A percentile compares a stretch with the other conserved stretches of the same genome.
Conservation (phyloP, 2,113 vertebrate species). For the Ageneiosus marmoratus region DNA sequence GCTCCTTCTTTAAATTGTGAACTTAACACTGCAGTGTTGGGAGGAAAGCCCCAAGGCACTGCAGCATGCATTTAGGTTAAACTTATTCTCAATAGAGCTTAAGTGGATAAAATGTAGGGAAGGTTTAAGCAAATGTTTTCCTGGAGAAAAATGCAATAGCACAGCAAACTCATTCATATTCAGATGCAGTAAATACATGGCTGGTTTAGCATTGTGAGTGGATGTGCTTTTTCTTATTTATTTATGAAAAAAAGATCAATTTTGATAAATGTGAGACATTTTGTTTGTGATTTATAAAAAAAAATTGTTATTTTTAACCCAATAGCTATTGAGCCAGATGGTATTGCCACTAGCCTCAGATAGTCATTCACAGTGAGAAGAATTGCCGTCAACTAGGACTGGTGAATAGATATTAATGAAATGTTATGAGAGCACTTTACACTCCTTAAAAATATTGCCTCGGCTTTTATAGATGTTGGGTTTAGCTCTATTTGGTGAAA, state of each 20-base stretch:
- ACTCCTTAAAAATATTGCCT: slow-evolving; percentile 71
- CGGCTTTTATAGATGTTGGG: slow-evolving; percentile 11
- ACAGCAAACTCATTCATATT: slow-evolving; percentile 15
- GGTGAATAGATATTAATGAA: slow-evolving; percentile 71
- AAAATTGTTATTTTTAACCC: too few species aligned
- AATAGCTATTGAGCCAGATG: slow-evolving; percentile 24
- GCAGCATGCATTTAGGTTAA: slow-evolving; percentile 19
- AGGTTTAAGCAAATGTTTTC: slow-evolving; percentile 17
- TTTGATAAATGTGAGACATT: neutral
- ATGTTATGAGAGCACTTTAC: slow-evolving; percentile 68
- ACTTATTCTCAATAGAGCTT: slow-evolving; percentile 4
- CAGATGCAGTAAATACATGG: neutral
- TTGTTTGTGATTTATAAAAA: neutral
- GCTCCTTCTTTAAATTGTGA: slow-evolving; percentile 14
- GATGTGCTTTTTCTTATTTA: neutral
- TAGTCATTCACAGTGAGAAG: slow-evolving; percentile 63
- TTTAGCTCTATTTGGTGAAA: slow-evolving; percentile 31
- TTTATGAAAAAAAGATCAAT: neutral
- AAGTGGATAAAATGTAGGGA: neutral
- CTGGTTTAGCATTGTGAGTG: neutral
- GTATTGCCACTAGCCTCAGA: slow-evolving; percentile 58
- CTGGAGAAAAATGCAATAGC: slow-evolving; percentile 11
- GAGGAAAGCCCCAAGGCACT: slow-evolving; percentile 10
- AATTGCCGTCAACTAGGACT: slow-evolving; percentile 57
- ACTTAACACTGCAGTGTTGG: slow-evolving; percentile 15